Evolutionary conservation across 2,888 invertebrate genomes (phyloP).

Genomic region (Automeris io): DNA sequence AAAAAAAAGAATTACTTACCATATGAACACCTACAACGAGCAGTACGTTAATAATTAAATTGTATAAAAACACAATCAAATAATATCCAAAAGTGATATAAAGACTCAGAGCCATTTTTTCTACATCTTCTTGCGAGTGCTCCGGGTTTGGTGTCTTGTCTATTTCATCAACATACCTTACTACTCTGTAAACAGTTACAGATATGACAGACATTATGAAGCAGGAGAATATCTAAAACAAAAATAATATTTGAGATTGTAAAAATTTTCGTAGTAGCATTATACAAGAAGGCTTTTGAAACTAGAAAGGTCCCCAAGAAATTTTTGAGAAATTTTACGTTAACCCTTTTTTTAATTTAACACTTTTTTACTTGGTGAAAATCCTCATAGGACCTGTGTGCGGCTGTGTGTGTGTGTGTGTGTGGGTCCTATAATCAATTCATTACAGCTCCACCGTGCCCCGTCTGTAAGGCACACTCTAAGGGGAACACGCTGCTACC

Average conservation of each 20-base stretch:
- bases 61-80: constrained; percentile 43
- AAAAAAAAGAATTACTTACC: constrained; percentile 30
- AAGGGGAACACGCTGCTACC: too few species aligned
- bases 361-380: too few species aligned
- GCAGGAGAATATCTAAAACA: constrained; percentile 38
- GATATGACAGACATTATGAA: constrained; percentile 30
- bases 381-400: too few species aligned
- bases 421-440: too few species aligned
- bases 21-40: constrained; percentile 50
- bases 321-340: too few species aligned
- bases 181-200: constrained; percentile 41
- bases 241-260: not conserved
- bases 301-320: too few species aligned
- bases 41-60: constrained; percentile 40
- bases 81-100: constrained; percentile 55
- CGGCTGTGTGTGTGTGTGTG: too few species aligned
- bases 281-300: not conserved
- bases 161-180: constrained; percentile 31
- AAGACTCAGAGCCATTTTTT: constrained; percentile 33
- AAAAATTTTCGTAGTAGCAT: not conserved
- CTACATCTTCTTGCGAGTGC: constrained; percentile 39
- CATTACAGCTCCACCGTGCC: too few species aligned
- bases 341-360: too few species aligned
- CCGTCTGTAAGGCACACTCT: too few species aligned
- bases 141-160: constrained; percentile 25